Percentiles rank a stretch among this genome's conserved stretches.
phyloP scores from a whole-genome alignment of 1,140 invertebrate genomes.

The Copidosoma floridanum region DNA sequence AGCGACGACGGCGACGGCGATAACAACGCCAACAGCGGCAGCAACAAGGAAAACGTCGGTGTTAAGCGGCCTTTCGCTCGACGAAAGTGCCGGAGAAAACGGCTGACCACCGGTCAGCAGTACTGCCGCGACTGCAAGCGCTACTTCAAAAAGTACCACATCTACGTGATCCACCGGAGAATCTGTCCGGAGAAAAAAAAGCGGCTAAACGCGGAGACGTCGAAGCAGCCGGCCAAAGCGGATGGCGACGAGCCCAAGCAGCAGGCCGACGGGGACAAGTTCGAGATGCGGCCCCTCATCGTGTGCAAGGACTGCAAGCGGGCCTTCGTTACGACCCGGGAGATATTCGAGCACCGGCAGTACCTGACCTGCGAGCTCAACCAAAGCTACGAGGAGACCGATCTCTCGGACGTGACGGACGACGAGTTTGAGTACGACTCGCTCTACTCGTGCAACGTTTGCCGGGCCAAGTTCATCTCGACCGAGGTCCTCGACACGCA shows the following conservation, averaged over 20 bases:
- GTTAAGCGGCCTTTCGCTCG: not conserved
- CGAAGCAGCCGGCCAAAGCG: not conserved
- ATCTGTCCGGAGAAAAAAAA: not conserved
- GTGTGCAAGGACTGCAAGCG: slow-evolving; percentile 5
- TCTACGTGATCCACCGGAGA: slow-evolving; percentile 2
- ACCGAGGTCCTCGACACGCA: not conserved
- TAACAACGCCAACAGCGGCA: not conserved
- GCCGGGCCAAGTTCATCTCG: slow-evolving; percentile 8
- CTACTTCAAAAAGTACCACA: slow-evolving; percentile 17
- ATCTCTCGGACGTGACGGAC: slow-evolving; percentile 7
- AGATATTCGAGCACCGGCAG: slow-evolving; percentile 2
- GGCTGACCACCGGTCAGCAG: not conserved
- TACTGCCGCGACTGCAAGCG: slow-evolving; percentile 19
- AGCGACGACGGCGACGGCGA: not conserved
- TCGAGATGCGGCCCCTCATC: not conserved
- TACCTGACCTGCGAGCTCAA: not conserved
- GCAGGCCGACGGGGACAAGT: not conserved
- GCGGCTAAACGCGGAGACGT: not conserved
- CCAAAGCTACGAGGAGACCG: not conserved
- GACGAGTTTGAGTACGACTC: slow-evolving; percentile 9
- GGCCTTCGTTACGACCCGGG: not conserved
- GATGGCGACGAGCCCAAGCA: not conserved
- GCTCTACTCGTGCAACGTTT: not conserved
- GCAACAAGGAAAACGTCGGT: not conserved
- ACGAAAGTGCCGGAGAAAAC: not conserved